phyloP scores from a whole-genome alignment of 2,797 vertebrate species.

The Sylvia borin region DNA sequence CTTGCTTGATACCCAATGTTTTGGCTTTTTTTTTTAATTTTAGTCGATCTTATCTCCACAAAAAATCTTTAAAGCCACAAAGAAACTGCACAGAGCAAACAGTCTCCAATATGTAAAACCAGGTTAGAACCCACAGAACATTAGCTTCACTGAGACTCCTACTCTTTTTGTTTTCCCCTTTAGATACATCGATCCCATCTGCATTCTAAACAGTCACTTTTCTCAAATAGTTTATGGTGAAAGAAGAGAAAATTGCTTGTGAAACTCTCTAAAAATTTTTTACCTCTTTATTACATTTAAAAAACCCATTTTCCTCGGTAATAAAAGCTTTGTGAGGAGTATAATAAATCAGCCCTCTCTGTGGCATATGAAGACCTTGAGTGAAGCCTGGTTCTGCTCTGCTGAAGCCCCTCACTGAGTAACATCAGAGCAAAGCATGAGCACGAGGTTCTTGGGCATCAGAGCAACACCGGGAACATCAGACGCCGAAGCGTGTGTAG shows the following conservation, averaged over 20 bases:
- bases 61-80: background rate
- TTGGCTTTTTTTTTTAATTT: background rate
- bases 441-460: conserved; percentile 20
- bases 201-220: background rate
- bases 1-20: background rate
- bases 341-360: background rate
- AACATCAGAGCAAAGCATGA: conserved; percentile 19
- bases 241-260: conserved; percentile 44
- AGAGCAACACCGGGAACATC: conserved; percentile 54
- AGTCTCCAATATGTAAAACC: background rate
- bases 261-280: background rate
- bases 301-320: background rate
- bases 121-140: background rate
- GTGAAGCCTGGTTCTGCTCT: background rate
- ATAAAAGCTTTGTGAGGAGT: background rate
- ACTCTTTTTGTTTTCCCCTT: background rate
- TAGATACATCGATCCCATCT: background rate
- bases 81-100: background rate
- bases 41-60: background rate
- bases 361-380: background rate
- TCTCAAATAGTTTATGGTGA: background rate
- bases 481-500: conserved; percentile 52
- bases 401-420: background rate
- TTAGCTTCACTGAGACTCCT: background rate
- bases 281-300: background rate